Percentiles rank a stretch among this genome's conserved stretches.
Conservation (phyloP, 2,888 invertebrate genomes). For the Syrista parreyssii region DNA sequence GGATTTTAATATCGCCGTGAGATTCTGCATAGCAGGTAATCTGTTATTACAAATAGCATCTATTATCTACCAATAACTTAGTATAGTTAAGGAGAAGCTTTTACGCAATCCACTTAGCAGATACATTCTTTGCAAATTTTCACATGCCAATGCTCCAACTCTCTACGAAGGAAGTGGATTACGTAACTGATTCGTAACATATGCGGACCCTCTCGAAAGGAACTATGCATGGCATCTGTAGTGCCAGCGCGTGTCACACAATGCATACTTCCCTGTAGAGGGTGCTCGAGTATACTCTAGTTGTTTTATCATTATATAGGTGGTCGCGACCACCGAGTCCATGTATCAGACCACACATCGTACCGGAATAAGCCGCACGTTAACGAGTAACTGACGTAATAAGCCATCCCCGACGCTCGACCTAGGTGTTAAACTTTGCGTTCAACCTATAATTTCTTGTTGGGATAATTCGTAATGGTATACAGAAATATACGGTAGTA, state of each 20-base stretch:
- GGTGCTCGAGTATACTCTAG: constrained; percentile 39
- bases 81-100: neutral
- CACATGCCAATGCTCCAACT: neutral
- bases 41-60: neutral
- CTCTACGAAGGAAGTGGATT: constrained; percentile 17
- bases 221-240: constrained; percentile 58
- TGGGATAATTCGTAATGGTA: neutral
- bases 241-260: constrained; percentile 64
- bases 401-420: constrained; percentile 26
- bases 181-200: constrained; percentile 60
- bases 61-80: neutral
- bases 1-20: neutral
- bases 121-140: neutral
- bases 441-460: neutral
- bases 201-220: constrained; percentile 53
- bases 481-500: neutral
- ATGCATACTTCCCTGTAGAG: constrained; percentile 57
- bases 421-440: neutral
- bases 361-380: constrained; percentile 32
- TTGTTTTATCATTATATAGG: constrained; percentile 47
- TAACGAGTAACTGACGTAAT: constrained; percentile 46
- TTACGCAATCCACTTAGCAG: neutral
- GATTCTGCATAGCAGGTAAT: neutral
- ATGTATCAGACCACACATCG: constrained; percentile 43
- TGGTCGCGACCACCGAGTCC: constrained; percentile 33